These are phyloP conservation scores for Nixonia krombeini DNA, from an alignment of 1,140 invertebrate species.

Conservation along the genomic window DNA sequence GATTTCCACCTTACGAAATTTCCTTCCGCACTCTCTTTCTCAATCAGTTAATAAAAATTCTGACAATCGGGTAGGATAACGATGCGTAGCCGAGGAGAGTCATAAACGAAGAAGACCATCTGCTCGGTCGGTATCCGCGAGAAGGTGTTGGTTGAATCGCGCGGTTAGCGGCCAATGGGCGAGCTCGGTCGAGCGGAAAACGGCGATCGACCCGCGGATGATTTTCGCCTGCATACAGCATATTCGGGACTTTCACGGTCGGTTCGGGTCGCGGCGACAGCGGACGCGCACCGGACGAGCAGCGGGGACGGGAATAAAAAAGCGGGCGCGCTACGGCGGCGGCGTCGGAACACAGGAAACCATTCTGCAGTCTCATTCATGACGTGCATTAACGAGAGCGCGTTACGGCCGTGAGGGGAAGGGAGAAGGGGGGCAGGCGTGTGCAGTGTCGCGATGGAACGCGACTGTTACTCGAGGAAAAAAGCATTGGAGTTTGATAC, in stretches of 20 bases:
- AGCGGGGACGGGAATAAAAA: conserved; percentile 4
- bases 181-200: conserved; percentile 8
- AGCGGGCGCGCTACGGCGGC: not conserved
- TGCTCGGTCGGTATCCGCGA: too few species aligned
- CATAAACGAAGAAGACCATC: too few species aligned
- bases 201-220: too few species aligned
- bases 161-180: too few species aligned
- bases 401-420: too few species aligned
- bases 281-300: not conserved
- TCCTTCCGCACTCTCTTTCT: too few species aligned
- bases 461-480: conserved; percentile 26
- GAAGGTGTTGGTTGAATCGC: too few species aligned
- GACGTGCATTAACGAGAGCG: conserved; percentile 11
- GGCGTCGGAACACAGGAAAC: conserved; percentile 15
- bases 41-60: too few species aligned
- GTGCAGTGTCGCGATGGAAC: conserved; percentile 19
- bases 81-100: too few species aligned
- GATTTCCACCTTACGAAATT: too few species aligned
- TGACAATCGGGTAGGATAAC: too few species aligned
- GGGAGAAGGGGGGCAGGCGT: not conserved
- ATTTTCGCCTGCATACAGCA: not conserved
- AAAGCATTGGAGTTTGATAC: conserved; percentile 10
- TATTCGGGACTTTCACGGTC: not conserved
- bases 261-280: not conserved
- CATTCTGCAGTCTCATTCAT: conserved; percentile 17